Evolutionary conservation across 2,113 vertebrate species (phyloP).

Genomic region (Pongo pygmaeus): DNA sequence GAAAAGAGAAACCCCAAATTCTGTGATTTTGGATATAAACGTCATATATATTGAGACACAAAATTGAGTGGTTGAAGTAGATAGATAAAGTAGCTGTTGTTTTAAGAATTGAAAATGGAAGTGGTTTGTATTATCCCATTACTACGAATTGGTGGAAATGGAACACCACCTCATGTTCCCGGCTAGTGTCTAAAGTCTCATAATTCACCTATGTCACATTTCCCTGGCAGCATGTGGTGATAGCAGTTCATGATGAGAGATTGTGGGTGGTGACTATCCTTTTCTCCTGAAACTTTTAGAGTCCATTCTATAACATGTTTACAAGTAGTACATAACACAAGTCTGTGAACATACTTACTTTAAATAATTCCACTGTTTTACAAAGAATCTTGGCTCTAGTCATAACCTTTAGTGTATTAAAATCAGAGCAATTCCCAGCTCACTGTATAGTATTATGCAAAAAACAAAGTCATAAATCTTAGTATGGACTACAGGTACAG

Average conservation of each 20-base stretch:
- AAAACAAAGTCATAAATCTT: not conserved
- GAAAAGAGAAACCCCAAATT: conserved; percentile 18
- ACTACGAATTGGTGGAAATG: not conserved
- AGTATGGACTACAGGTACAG: not conserved
- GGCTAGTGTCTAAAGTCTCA: not conserved
- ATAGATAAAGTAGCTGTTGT: not conserved
- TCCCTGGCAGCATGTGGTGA: not conserved
- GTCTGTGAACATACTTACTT: not conserved
- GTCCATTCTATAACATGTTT: not conserved
- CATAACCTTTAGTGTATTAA: not conserved
- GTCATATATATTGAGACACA: not conserved
- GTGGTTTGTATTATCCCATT: not conserved
- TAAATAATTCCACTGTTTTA: not conserved
- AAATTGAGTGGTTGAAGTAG: not conserved
- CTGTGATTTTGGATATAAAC: not conserved
- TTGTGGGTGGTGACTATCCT: not conserved
- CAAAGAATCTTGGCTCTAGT: not conserved
- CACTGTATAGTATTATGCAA: not conserved
- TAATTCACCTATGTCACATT: not conserved
- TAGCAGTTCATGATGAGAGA: not conserved
- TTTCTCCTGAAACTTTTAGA: not conserved
- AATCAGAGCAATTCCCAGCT: not conserved
- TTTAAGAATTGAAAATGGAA: conserved; percentile 21
- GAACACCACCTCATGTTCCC: not conserved
- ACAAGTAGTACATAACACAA: not conserved